phyloP scores from a whole-genome alignment of 2,797 vertebrate species.

The Emydoidea blandingii region DNA sequence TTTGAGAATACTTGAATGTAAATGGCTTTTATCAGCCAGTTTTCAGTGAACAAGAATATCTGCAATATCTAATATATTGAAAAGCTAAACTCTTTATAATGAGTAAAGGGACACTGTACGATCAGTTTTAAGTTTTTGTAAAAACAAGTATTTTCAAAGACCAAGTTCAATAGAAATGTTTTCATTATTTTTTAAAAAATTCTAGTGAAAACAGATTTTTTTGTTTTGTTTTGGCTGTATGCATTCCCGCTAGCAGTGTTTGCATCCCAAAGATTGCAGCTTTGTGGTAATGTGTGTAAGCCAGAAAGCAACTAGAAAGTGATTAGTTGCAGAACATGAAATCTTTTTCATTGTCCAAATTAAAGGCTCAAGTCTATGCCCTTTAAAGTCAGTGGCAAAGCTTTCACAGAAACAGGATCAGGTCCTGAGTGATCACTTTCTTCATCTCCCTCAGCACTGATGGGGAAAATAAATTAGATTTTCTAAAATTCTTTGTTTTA shows the following conservation, averaged over 20 bases:
- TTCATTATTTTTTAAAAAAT: background rate
- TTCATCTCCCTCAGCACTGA: background rate
- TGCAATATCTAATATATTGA: conserved; percentile 20
- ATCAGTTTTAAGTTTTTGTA: background rate
- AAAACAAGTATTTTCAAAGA: background rate
- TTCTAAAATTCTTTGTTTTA: background rate
- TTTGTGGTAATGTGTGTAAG: background rate
- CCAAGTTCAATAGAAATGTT: background rate
- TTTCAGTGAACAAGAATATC: conserved; percentile 33
- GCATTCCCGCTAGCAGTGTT: background rate
- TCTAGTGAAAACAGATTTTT: background rate
- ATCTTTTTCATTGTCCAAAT: background rate
- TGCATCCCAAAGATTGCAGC: background rate
- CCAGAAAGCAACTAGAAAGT: background rate
- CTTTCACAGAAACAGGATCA: background rate
- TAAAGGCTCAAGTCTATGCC: background rate
- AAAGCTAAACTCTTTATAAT: conserved; percentile 78
- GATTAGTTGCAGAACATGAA: background rate
- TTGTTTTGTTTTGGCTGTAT: background rate
- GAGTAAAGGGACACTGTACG: conserved; percentile 68
- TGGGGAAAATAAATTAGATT: background rate
- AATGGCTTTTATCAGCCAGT: conserved; percentile 24
- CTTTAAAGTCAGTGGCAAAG: background rate
- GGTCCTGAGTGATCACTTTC: background rate
- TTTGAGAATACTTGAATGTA: conserved; percentile 43